A percentile compares a stretch with the other conserved stretches of the same genome.
Conservation (phyloP, 2,888 invertebrate genomes). For the Rhagophthalmus giganteus region DNA sequence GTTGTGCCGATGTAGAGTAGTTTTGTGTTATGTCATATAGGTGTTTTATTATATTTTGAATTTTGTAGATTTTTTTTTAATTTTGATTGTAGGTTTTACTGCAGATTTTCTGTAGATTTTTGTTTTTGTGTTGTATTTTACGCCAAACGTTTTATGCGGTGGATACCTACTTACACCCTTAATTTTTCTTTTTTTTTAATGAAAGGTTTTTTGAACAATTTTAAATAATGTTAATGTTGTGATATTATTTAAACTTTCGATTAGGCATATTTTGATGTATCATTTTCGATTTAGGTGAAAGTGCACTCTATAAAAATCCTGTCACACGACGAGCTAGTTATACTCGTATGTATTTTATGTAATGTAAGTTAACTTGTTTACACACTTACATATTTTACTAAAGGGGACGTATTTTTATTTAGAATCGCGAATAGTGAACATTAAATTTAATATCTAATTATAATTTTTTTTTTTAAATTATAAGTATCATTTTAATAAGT, state of each 20-base stretch:
- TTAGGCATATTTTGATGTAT: conserved; percentile 42
- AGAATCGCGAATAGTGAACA: too few species aligned
- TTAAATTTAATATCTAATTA: too few species aligned
- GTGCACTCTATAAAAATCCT: not conserved
- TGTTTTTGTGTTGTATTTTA: conserved; percentile 23
- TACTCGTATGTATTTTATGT: not conserved
- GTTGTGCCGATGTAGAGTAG: conserved; percentile 36
- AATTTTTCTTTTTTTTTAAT: conserved; percentile 26
- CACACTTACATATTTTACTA: conserved; percentile 8
- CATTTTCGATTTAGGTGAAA: not conserved
- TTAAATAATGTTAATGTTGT: conserved; percentile 29
- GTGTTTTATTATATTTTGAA: conserved; percentile 20
- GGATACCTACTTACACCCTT: conserved; percentile 32
- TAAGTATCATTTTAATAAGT: too few species aligned
- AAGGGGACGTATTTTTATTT: not conserved
- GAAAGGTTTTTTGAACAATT: conserved; percentile 11
- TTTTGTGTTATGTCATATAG: conserved; percentile 16
- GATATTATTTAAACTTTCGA: conserved; percentile 23
- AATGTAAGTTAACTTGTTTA: not conserved
- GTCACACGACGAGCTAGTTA: too few species aligned
- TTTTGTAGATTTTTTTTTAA: conserved; percentile 12
- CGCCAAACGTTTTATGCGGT: conserved; percentile 18
- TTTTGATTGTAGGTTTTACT: conserved; percentile 23
- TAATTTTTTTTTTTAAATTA: too few species aligned
- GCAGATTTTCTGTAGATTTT: conserved; percentile 27